These are phyloP conservation scores for Caenorhabditis parvicauda DNA, from an alignment of 2,888 invertebrate species.

Conservation along the genomic window DNA sequence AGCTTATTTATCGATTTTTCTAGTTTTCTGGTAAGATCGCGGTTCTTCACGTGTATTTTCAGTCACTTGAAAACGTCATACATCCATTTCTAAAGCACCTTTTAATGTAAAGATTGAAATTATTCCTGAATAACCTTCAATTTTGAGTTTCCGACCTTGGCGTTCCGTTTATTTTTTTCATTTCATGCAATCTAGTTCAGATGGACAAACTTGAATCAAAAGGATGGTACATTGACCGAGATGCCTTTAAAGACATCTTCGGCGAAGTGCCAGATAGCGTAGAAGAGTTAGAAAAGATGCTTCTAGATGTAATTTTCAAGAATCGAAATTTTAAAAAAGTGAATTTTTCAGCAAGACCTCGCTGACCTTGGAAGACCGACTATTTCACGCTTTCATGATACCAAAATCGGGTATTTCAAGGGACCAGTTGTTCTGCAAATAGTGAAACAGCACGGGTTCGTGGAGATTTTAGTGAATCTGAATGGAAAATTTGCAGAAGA, in stretches of 20 bases:
- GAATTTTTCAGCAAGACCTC: conserved; percentile 19
- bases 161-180: background rate
- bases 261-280: conserved; percentile 11
- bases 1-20: too few relatives aligned
- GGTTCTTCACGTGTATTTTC: too few relatives aligned
- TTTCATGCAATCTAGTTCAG: background rate
- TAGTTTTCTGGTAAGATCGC: background rate
- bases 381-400: conserved; percentile 13
- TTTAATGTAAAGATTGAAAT: background rate
- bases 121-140: background rate
- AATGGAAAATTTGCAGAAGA: background rate
- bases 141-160: background rate
- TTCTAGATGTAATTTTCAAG: conserved; percentile 11
- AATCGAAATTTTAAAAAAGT: conserved; percentile 1
- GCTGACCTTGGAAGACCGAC: conserved; percentile 16
- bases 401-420: conserved; percentile 6
- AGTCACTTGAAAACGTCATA: background rate
- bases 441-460: conserved; percentile 17
- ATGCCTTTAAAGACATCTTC: conserved; percentile 8
- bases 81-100: background rate
- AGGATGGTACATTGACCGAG: conserved; percentile 30
- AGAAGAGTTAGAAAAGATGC: conserved; percentile 9
- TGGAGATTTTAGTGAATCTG: background rate
- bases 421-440: conserved; percentile 29
- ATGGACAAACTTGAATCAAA: conserved; percentile 21